phyloP scores from a whole-genome alignment of 1,140 invertebrate species.

The Drosophila persimilis region DNA sequence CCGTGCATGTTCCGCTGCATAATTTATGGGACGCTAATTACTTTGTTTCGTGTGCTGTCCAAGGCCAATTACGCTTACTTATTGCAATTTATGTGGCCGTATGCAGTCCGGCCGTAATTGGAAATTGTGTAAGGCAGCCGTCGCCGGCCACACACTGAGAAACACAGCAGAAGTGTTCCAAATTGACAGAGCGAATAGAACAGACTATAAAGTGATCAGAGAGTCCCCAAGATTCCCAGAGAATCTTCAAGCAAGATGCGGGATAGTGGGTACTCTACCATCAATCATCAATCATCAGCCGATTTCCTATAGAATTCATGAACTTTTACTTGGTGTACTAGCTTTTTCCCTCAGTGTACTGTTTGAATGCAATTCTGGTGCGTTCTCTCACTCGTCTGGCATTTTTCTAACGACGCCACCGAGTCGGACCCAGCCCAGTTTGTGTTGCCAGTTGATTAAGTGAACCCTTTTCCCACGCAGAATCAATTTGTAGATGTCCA shows the following conservation, averaged over 20 bases:
- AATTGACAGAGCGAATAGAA: too few species aligned
- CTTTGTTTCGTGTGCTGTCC: conserved; percentile 45
- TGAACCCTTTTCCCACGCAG: conserved; percentile 18
- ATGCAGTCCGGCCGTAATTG: conserved; percentile 45
- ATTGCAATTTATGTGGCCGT: conserved; percentile 49
- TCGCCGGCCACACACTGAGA: conserved; percentile 29
- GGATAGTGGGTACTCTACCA: too few species aligned
- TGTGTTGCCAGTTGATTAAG: conserved; percentile 39
- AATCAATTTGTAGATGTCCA: conserved; percentile 44
- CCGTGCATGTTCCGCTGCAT: conserved; percentile 43
- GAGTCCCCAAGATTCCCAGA: too few species aligned
- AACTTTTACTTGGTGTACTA: too few species aligned
- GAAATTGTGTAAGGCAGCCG: conserved; percentile 50
- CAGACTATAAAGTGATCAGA: too few species aligned
- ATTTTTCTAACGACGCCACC: conserved; percentile 39
- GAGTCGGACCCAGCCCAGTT: conserved; percentile 32
- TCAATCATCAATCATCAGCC: too few species aligned
- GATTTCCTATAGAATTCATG: too few species aligned
- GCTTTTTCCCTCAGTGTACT: conserved; percentile 1
- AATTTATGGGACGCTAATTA: conserved; percentile 49
- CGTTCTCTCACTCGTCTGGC: conserved; percentile 6
- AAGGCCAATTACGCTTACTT: conserved; percentile 52
- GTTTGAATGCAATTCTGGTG: conserved; percentile 46
- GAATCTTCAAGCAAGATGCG: too few species aligned
- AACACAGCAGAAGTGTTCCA: too few species aligned